phyloP scores from a whole-genome alignment of 1,140 invertebrate genomes.

The Semibalanus balanoides region DNA sequence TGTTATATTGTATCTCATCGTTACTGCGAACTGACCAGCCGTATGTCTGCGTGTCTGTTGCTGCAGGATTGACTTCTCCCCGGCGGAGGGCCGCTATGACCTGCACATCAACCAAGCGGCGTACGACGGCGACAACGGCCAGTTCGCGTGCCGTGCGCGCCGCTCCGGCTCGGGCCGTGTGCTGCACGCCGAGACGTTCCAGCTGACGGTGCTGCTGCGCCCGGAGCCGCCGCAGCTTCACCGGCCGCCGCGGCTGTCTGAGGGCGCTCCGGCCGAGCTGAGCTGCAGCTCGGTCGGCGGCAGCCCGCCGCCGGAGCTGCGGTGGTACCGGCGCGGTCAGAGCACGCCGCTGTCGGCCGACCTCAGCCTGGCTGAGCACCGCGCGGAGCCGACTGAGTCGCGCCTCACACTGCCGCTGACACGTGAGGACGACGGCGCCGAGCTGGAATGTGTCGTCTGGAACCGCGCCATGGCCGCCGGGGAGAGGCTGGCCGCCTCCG shows the following conservation, averaged over 20 bases:
- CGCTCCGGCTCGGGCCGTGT: constrained; percentile 63
- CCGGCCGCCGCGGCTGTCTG: constrained; percentile 55
- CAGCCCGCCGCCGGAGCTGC: constrained; percentile 69
- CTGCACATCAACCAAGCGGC: constrained; percentile 48
- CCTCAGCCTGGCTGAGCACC: constrained; percentile 46
- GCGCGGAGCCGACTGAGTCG: constrained; percentile 52
- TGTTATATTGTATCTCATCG: too few species aligned
- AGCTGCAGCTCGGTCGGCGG: constrained; percentile 70
- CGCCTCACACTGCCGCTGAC: constrained; percentile 55
- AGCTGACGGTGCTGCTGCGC: constrained; percentile 66
- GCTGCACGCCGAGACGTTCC: constrained; percentile 64
- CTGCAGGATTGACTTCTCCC: constrained; percentile 54
- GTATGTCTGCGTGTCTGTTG: too few species aligned
- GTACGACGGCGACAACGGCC: constrained; percentile 77
- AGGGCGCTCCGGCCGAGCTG: constrained; percentile 48
- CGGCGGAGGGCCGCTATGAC: constrained; percentile 69
- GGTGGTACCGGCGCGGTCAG: constrained; percentile 30
- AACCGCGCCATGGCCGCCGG: constrained; percentile 70
- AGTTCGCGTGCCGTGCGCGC: constrained; percentile 78
- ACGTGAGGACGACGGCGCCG: constrained; percentile 65
- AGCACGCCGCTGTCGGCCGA: constrained; percentile 47
- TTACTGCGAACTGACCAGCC: too few species aligned
- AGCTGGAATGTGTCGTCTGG: constrained; percentile 67
- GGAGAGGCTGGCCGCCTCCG: constrained; percentile 55
- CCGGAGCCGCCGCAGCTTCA: constrained; percentile 61